These are phyloP conservation scores for Macaca fascicularis DNA, from an alignment of 2,113 vertebrate genomes.

Conservation along the genomic window DNA sequence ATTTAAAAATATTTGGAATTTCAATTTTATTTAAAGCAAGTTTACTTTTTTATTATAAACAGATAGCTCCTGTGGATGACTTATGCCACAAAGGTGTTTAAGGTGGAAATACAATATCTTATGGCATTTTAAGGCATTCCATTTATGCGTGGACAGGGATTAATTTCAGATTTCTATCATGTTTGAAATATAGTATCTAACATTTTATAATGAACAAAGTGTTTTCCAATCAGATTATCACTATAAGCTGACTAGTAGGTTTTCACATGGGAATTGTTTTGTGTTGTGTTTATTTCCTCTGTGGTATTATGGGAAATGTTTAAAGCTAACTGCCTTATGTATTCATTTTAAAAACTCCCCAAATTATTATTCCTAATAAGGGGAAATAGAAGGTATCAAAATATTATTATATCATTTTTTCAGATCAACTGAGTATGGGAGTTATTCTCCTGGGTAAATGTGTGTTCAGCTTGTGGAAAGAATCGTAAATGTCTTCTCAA, in stretches of 20 bases:
- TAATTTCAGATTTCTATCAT: background rate
- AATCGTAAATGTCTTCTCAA: slow-evolving; percentile 46
- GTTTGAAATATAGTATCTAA: background rate
- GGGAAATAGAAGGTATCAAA: slow-evolving; percentile 29
- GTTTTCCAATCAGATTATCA: background rate
- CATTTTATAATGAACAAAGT: background rate
- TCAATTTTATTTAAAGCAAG: slow-evolving; percentile 21
- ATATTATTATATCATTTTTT: slow-evolving; percentile 27
- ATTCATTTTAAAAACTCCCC: slow-evolving; percentile 2
- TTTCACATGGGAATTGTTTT: background rate
- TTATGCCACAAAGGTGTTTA: background rate
- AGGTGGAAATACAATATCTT: background rate
- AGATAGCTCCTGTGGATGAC: background rate
- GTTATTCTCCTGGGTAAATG: background rate
- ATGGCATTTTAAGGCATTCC: background rate
- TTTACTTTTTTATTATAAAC: background rate
- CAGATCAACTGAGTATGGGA: background rate
- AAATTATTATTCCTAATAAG: slow-evolving; percentile 24
- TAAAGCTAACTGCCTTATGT: background rate
- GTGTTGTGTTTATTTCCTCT: background rate
- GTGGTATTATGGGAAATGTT: background rate
- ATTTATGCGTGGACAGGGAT: background rate
- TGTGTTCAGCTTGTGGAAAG: slow-evolving; percentile 16
- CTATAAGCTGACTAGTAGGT: background rate
- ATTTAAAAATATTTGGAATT: slow-evolving; percentile 36